Percentiles rank a stretch among this genome's conserved stretches.
phyloP scores from a whole-genome alignment of 37 sponge, comb jelly and placozoan species.

The Aplysina aerophoba region DNA sequence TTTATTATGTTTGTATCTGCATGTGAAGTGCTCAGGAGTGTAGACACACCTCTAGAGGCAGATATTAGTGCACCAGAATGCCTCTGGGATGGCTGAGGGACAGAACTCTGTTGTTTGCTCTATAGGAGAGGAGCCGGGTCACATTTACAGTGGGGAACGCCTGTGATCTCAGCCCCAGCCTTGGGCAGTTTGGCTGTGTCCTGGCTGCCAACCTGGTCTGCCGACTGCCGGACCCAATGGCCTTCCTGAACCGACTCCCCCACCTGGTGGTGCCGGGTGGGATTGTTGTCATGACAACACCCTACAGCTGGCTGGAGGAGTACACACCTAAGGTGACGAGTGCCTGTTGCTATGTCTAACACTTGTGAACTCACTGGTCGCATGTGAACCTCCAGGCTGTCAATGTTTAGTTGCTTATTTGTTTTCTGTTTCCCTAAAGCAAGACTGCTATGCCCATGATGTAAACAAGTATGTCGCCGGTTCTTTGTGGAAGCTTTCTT shows the following conservation, averaged over 20 bases:
- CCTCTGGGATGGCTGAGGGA: no score
- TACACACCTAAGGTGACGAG: conserved; percentile 77
- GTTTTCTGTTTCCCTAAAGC: no score
- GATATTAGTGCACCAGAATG: no score
- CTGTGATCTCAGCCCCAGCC: conserved; percentile 59
- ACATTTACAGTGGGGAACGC: conserved; percentile 77
- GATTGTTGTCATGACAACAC: conserved; percentile 79
- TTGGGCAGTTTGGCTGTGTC: conserved; percentile 87
- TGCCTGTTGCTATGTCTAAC: not conserved
- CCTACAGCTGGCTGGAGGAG: conserved; percentile 83
- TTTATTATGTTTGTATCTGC: no score
- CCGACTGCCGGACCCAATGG: conserved; percentile 70
- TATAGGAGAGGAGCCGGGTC: conserved; percentile 71
- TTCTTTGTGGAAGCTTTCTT: no score
- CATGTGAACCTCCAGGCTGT: no score
- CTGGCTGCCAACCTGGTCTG: conserved; percentile 87
- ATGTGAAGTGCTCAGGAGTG: no score
- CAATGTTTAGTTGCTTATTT: no score
- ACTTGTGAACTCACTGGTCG: not conserved
- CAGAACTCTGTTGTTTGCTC: not conserved
- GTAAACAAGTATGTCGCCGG: no score
- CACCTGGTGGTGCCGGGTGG: conserved; percentile 79
- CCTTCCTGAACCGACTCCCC: conserved; percentile 62
- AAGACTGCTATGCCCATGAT: no score
- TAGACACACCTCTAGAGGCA: no score